Percentiles rank a stretch among this genome's conserved stretches.
These are phyloP conservation scores for Daptonema setosum DNA, from an alignment of 2,888 invertebrate species.

Conservation along the genomic window DNA sequence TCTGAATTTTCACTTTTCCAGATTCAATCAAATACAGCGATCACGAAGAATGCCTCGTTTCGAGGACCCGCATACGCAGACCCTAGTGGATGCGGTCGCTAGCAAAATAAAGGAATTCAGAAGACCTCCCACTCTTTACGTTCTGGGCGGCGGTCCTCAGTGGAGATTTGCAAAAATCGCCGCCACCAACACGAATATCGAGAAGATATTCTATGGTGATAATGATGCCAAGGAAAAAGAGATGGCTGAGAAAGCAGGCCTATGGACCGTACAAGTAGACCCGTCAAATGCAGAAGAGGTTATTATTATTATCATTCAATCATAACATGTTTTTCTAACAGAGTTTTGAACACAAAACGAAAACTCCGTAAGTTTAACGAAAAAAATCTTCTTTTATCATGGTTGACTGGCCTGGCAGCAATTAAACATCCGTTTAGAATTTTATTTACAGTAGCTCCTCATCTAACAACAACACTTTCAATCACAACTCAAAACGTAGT, in stretches of 20 bases:
- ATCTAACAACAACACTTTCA: too few species aligned
- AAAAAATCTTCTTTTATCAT: too few species aligned
- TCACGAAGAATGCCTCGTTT: background rate
- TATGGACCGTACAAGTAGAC: background rate
- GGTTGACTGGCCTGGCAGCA: too few species aligned
- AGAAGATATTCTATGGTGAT: background rate
- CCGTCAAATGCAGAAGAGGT: background rate
- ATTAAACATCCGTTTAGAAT: too few species aligned
- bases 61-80: background rate
- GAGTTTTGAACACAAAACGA: too few species aligned
- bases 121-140: background rate
- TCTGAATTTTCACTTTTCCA: too few species aligned
- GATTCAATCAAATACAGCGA: too few species aligned
- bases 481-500: too few species aligned
- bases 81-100: background rate
- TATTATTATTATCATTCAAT: too few species aligned
- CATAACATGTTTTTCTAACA: too few species aligned
- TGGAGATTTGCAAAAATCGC: constrained; percentile 1
- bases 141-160: constrained; percentile 1
- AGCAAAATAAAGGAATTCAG: background rate
- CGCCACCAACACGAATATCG: background rate
- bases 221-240: background rate
- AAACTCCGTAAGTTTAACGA: too few species aligned
- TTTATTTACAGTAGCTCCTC: too few species aligned
- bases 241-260: background rate